Evolutionary conservation across 2,888 invertebrate genomes (phyloP).

Genomic region (Sarcophaga caerulescens): DNA sequence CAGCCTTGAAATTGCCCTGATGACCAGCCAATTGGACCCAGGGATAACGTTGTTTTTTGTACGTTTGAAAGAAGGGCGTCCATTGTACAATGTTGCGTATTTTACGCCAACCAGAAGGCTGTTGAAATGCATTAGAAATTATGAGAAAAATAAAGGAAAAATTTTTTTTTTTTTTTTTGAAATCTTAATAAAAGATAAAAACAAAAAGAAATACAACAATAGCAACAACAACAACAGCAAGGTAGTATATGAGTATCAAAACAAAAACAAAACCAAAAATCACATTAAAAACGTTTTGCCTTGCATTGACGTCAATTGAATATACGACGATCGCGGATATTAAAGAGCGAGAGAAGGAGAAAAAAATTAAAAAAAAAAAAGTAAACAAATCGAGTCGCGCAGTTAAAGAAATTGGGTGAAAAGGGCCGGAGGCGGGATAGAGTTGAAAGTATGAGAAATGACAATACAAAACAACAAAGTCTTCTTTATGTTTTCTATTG

Average conservation of each 20-base stretch:
- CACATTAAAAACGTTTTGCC: background rate
- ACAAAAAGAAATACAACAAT: background rate
- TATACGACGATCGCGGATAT: background rate
- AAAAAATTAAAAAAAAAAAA: too few relatives aligned
- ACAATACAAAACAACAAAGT: background rate
- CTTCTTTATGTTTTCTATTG: conserved; percentile 19
- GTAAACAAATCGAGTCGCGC: too few relatives aligned
- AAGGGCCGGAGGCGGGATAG: too few relatives aligned
- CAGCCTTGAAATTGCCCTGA: conserved; percentile 97
- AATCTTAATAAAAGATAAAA: conserved; percentile 32
- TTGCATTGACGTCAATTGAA: conserved; percentile 50
- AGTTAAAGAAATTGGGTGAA: too few relatives aligned
- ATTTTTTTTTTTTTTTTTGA: conserved; percentile 37
- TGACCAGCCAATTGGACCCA: conserved; percentile 98
- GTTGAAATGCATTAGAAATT: conserved; percentile 78
- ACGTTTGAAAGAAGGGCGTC: conserved; percentile 98
- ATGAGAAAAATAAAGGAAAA: background rate
- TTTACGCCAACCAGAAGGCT: conserved; percentile 97
- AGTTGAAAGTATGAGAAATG: too few relatives aligned
- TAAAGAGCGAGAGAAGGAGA: too few relatives aligned
- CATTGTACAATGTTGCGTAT: conserved; percentile 96
- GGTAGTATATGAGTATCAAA: background rate
- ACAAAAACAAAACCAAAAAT: background rate
- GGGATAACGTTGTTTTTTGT: conserved; percentile 96
- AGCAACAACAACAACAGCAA: background rate